These are phyloP conservation scores for Pterocles orientalis DNA, from an alignment of 2,113 vertebrate species.

Conservation along the genomic window DNA sequence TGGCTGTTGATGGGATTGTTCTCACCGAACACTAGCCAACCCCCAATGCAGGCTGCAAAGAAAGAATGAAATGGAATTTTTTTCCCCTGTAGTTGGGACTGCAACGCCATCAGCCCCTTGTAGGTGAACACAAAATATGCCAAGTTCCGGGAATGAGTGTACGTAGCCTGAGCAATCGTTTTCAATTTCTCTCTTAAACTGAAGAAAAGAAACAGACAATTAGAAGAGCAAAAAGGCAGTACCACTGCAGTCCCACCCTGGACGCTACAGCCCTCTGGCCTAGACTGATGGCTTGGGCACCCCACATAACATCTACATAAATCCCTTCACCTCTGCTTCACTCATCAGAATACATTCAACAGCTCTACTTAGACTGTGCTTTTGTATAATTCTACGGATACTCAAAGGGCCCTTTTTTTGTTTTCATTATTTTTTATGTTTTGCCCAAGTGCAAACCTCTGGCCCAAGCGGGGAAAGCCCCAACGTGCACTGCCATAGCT, in stretches of 20 bases:
- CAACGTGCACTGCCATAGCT: fast-evolving
- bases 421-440: background rate
- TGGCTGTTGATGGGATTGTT: slow-evolving; percentile 96
- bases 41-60: slow-evolving; percentile 89
- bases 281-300: fast-evolving
- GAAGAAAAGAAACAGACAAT: slow-evolving; percentile 23
- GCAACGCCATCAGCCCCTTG: slow-evolving; percentile 86
- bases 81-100: slow-evolving; percentile 84
- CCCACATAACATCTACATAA: background rate
- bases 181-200: slow-evolving; percentile 90
- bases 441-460: background rate
- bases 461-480: background rate
- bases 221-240: background rate
- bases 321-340: background rate
- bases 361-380: background rate
- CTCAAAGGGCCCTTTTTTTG: background rate
- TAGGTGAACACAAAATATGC: slow-evolving; percentile 93
- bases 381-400: fast-evolving
- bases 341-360: background rate
- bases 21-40: slow-evolving; percentile 89
- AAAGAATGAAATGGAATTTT: slow-evolving; percentile 87
- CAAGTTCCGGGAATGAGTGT: slow-evolving; percentile 89
- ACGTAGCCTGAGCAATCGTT: slow-evolving; percentile 88
- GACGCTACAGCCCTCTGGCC: background rate
- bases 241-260: background rate